Evolutionary conservation across 1,140 invertebrate species (phyloP).

Genomic region (Lithobius niger): DNA sequence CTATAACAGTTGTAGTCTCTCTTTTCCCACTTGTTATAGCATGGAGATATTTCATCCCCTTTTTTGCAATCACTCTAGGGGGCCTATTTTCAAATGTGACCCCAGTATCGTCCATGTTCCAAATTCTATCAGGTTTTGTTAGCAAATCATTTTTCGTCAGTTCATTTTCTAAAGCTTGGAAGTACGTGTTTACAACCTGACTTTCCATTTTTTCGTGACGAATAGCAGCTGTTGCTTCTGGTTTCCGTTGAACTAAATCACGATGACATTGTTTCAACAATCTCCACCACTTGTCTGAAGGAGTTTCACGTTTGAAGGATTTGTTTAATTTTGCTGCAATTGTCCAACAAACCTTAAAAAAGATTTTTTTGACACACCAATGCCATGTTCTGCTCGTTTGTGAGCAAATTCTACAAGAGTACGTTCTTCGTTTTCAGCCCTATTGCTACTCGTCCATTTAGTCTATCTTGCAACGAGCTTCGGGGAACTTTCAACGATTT

Average conservation of each 20-base stretch:
- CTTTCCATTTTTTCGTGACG: not conserved
- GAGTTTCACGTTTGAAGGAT: not conserved
- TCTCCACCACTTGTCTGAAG: not conserved
- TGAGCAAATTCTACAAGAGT: slow-evolving; percentile 27
- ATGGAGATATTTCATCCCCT: not conserved
- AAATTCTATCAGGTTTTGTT: not conserved
- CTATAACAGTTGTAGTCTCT: not conserved
- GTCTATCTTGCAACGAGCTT: slow-evolving; percentile 34
- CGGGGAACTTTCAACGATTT: slow-evolving; percentile 29
- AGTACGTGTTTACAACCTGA: too few species aligned
- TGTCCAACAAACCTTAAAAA: not conserved
- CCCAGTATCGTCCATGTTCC: not conserved
- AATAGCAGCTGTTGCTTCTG: not conserved
- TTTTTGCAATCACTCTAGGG: not conserved
- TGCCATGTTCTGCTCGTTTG: slow-evolving; percentile 4
- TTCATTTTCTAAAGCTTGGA: not conserved
- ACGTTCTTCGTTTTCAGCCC: slow-evolving; percentile 18
- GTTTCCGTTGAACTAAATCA: not conserved
- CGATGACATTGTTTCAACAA: not conserved
- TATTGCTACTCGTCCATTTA: slow-evolving; percentile 31
- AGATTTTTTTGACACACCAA: slow-evolving; percentile 4
- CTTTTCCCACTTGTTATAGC: not conserved
- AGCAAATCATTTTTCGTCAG: not conserved
- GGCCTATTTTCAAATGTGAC: not conserved
- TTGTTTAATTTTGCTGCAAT: not conserved